Evolutionary conservation across 1,140 invertebrate species (phyloP), one percentile per base, ranked within the genome.

Genomic region (Hylyphantes graminicola): DNA sequence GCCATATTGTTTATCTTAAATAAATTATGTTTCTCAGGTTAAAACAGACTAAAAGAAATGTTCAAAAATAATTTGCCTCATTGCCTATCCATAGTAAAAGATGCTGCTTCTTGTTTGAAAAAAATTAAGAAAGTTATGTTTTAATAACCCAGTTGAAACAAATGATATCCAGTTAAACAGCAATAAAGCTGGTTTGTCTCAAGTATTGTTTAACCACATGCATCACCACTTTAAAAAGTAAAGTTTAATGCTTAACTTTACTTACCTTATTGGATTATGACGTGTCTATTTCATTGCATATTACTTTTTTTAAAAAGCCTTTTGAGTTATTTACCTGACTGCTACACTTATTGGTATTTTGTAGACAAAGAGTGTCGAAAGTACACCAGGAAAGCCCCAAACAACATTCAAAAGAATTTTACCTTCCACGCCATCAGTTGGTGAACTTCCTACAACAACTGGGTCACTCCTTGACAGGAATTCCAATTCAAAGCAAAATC

Each of bases 401-500:
- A 70, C 51, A 17, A 70, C 54, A 11, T 19, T 51, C 7, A 83
- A 83, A 48, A 83, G 75, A 65, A 61, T 83, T 50, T 75, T 83
- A 48, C 80, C 80, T 65, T 15, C 70, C 48, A 83, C 80, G 11
- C 80, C 80, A 54, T 11, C 54, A 11, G 8, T 53, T 17, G 80
- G 51, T 55, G 70, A 83, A 15, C 6, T 75, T 17, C 65, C 72
- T 19, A 73, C 11, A 7, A 55, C 80, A 57, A 10, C 68, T n/a
- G 13, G 55, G 10, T 7, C 57, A n/a, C 35, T 59, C 19, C 10
- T 83, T 17, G 80, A 83, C 72, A 74, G 82, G 17, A 85, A 85
- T 70, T 9, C 82, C 7, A 85, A 74, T 67, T 21, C 59, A 9
- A 80, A 80, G 17, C 65, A 63, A 61, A 85, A 85, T 75, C 82